Base-by-base conservation (phyloP, 1,140 invertebrate species). In the Sesamia nonagrioides region DNA sequence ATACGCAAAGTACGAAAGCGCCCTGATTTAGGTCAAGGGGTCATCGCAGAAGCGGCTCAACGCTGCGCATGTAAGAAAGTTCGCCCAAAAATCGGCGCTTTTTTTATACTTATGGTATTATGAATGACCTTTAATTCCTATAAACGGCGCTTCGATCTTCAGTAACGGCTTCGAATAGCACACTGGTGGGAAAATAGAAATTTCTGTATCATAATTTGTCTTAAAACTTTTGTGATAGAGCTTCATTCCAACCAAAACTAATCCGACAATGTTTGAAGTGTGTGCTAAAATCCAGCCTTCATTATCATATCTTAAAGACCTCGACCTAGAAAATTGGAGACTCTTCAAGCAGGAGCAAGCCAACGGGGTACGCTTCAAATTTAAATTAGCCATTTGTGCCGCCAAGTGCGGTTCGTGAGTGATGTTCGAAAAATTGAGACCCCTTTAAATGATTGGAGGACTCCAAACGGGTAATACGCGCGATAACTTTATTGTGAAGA, bases 281-380 rank as follows among this genome's bases (percentile, higher is more conserved):
- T 40, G 58, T 35, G 27, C 60, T 76, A 42, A 17, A 66, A 73
- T 1, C 61, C 74, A 60, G 35, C 35, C 42, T 76, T 66, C 69
- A 76, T 76, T 76, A 76, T 17, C 74, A 76, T 76, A 76, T 72
- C 77, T 77, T 54, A 63, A 33, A 77, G 76, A 77, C 61, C 76
- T 69, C 76, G 61, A 69, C 63, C 76, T 69, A 60, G 63, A 69
- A 77, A 77, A 50, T 77, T 69, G 60, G 42, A 69, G 63, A 50
- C 66, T 58, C 76, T 77, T 37, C n/a, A n/a, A n/a, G n/a, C n/a
- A n/a, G n/a, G n/a, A 56, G 48, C 63, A 69, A 68, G 21, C 45
- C 60, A 63, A 21, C 48, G 76, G 42, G 27, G 68, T 56, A 48
- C 27, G 66, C 77, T 69, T 78, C 68, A 78, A 71, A 78, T 78